Percentiles rank a stretch among this genome's conserved stretches.
phyloP scores from a whole-genome alignment of 2,888 invertebrate species.

The Empis livida region DNA sequence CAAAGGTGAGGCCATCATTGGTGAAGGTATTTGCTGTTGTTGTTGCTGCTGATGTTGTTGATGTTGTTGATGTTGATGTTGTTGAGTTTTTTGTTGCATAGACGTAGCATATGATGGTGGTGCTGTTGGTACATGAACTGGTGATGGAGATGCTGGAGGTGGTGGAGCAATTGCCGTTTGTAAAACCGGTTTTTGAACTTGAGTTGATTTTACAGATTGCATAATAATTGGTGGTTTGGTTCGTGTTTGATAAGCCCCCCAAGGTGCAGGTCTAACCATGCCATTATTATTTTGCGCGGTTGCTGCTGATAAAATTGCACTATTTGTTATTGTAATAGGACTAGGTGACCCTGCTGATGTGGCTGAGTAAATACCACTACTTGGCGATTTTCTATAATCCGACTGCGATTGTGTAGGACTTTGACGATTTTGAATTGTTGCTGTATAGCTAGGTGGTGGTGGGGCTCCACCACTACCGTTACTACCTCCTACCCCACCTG shows the following conservation, averaged over 20 bases:
- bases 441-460: constrained; percentile 66
- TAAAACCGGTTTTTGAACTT: constrained; percentile 86
- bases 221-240: constrained; percentile 90
- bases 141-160: constrained; percentile 50
- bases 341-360: constrained; percentile 75
- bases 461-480: constrained; percentile 33
- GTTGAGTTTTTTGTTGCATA: constrained; percentile 54
- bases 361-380: constrained; percentile 75
- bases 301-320: constrained; percentile 42
- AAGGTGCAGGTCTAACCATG: constrained; percentile 69
- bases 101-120: constrained; percentile 74
- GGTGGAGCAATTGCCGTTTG: constrained; percentile 84
- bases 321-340: constrained; percentile 58
- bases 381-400: constrained; percentile 74
- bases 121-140: constrained; percentile 40
- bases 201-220: constrained; percentile 93
- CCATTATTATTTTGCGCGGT: constrained; percentile 16
- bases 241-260: constrained; percentile 73
- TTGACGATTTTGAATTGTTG: constrained; percentile 75
- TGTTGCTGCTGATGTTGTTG: constrained; percentile 35
- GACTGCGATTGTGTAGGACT: constrained; percentile 67
- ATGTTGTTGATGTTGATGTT: constrained; percentile 38
- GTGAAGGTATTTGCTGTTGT: constrained; percentile 50
- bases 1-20: constrained; percentile 39
- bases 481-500: constrained; percentile 35